Evolutionary conservation across 2,888 invertebrate genomes (phyloP), one percentile per base, ranked within the genome.

Genomic region (Ctena decussata): DNA sequence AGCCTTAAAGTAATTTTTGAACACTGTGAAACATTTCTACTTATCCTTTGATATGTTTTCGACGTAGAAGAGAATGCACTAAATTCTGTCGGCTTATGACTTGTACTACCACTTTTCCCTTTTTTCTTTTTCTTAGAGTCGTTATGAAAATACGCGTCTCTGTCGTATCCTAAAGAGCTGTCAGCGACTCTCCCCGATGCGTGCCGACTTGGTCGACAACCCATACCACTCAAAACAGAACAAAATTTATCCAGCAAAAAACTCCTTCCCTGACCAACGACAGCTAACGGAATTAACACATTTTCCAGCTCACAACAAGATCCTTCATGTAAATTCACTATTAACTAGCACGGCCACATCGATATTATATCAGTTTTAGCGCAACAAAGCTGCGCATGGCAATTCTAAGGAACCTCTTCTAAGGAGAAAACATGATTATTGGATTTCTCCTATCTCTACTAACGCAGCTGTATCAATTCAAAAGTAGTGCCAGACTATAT

Each of bases 1-100:
- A 92, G 83, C 5, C 92, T 85, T 15, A 92, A 82, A 5, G 91
- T 92, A 30, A 92, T 92, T 71, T 89, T 90, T 5, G 92, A 92
- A 35, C 65, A 65, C 0, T 90, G 87, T 30, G 86, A 87, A 24
- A 85, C 85, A 15, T 87, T 77, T 6, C 83, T 82, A 35, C 85
- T 82, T 0, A 82, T 79, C 18, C 35, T 32, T 30, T 65, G 65
- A 75, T 91, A 92, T 11, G 89, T 87, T 32, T 89, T 91, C 0
- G 89, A 85, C 0, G 92, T 92, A 35, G 86, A 90, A 73, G 85
- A 87, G 60, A 87, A 87, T 6, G 69, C 80, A 30, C 79, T 81
- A 46, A 85, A 87, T 18, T 71, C 78, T 18, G 87, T 82, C 12
- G 74, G 71, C 32, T 80, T 44, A 21, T 75, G 49, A 11, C 74